Evolutionary conservation across 2,888 invertebrate genomes (phyloP), one percentile per base, ranked within the genome.

Genomic region (Tinea trinotella): DNA sequence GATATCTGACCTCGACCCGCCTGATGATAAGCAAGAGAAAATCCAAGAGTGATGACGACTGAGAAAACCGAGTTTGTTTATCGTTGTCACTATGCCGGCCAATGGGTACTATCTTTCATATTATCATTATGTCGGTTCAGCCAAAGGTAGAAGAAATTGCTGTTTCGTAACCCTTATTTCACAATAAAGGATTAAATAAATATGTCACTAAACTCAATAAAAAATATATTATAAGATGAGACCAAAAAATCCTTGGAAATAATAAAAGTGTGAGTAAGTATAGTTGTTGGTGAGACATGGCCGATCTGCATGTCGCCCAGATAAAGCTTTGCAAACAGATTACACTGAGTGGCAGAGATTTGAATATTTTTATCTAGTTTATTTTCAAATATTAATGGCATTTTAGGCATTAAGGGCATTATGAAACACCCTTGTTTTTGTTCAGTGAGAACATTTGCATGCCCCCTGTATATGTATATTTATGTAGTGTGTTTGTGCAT

Each of bases 341-440:
- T 65, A 61, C 59, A 60, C 59, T 56, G 58, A 63, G 63, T 61
- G 64, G 59, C 58, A 58, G 64, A 62, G 66, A 74, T 77, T 76
- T 73, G 68, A 74, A 75, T 76, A 72, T 72, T 73, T 80, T 76
- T 78, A 74, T 56, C 54, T 76, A 78, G 76, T 82, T 76, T 76
- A 74, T 78, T 79, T 71, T 83, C 67, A 82, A 84, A 84, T 84
- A 84, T 84, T 84, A 84, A 85, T 80, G 81, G 74, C 68, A 69
- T 71, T 71, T 68, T 64, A 62, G 61, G 81, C 74, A 76, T 82
- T 83, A 82, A 79, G 76, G 70, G 80, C 70, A 78, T 81, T 80
- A 78, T 68, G 62, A 46, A 62, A 60, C 71, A 69, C 84, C 84
- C 84, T 78, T 83, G 84, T 83, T 82, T 76, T 80, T 69, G 71